Conservation (phyloP, 2,888 invertebrate genomes). For the Drosophila differens region DNA sequence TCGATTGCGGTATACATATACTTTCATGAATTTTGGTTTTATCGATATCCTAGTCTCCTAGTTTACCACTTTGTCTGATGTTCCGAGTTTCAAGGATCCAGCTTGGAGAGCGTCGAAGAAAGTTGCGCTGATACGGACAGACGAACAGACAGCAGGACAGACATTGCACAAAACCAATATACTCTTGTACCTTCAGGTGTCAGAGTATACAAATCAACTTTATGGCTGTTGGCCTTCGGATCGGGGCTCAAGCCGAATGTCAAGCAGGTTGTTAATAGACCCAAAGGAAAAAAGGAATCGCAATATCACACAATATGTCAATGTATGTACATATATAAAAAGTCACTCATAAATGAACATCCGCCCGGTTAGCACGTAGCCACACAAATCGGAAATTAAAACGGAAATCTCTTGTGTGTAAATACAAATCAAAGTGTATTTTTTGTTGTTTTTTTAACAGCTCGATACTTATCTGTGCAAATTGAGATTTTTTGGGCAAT, state of each 20-base stretch:
- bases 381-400: constrained; percentile 71
- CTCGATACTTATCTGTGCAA: constrained; percentile 63
- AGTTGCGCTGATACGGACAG: not conserved
- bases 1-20: not conserved
- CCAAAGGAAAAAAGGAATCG: constrained; percentile 24
- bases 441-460: constrained; percentile 10
- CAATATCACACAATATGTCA: constrained; percentile 6
- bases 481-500: constrained; percentile 10
- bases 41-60: too few relatives aligned
- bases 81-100: not conserved
- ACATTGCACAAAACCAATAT: not conserved
- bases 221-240: constrained; percentile 47
- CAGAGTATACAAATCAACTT: constrained; percentile 45
- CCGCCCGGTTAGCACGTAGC: constrained; percentile 5
- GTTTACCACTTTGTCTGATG: not conserved
- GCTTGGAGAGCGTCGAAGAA: too few relatives aligned
- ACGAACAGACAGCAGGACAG: not conserved
- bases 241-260: constrained; percentile 10
- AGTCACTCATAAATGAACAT: constrained; percentile 46
- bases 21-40: not conserved
- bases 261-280: constrained; percentile 42
- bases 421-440: constrained; percentile 30
- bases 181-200: not conserved
- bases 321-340: constrained; percentile 1
- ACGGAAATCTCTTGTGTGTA: constrained; percentile 56